Base-by-base conservation (phyloP, 2,797 vertebrate species). In the Smutsia temminckii region DNA sequence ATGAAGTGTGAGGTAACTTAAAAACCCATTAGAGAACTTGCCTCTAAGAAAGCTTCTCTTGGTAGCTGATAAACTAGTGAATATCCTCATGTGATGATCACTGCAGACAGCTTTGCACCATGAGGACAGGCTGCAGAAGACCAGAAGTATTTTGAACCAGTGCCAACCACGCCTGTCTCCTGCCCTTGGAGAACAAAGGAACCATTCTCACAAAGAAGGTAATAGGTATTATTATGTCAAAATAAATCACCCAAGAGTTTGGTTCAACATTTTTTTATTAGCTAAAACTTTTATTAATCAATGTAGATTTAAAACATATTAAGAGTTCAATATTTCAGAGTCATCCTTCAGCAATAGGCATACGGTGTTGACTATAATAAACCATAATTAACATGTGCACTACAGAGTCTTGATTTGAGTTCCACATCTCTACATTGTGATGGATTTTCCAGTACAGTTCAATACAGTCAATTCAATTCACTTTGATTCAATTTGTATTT, bases 201-300 rank as follows among this genome's bases (percentile, higher is more conserved):
- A 37, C 7, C 69, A 29, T 69, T 84, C 37, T 80, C 53, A 85
- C 69, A 51, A 79, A 91, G 94, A 93, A 77, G 91, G 69, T 74
- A 49, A 40, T 59, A 49, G 74, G 59, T 72, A 18, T 96, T 80
- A 87, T 84, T 84, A 86, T 2, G 27, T 94, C 27, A 34, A 88
- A 40, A 55, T 71, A 95, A 97, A 85, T 87, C 77, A 97, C 71
- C 68, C 14, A 94, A 94, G 95, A 96, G 91, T 95, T 91, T 85
- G 83, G 42, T 18, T 95, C 61, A 68, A 91, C 96, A 96, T 89
- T 97, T 96, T 95, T 96, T 97, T 95, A 97, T 97, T 97, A 97
- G 96, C 91, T 97, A 91, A 93, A 97, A 97, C 92, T 97, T 97
- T 96, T 97, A 95, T 97, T 97, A 97, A 97, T 97, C 97, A 97